Evolutionary conservation across 1,140 invertebrate species (phyloP).

Genomic region (Trialeurodes vaporariorum): DNA sequence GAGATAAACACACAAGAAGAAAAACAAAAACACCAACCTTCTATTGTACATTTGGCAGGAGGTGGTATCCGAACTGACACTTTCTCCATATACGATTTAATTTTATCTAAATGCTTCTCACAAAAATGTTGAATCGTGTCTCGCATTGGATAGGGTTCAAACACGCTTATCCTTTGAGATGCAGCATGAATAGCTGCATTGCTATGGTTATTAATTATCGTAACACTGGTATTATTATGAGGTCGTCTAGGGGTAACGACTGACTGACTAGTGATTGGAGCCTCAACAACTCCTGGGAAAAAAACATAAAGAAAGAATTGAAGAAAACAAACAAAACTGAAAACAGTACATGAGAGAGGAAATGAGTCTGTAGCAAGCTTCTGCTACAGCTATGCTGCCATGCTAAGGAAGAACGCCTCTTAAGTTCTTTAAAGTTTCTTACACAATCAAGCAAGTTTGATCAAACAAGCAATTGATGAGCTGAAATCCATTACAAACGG

Average conservation of each 20-base stretch:
- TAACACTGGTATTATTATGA: constrained; percentile 55
- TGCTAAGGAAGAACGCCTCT: too few species aligned
- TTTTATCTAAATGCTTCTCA: constrained; percentile 84
- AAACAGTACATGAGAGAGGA: too few species aligned
- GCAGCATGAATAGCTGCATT: constrained; percentile 14
- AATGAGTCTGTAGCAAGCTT: too few species aligned
- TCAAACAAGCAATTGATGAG: too few species aligned
- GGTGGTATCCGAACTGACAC: constrained; percentile 72
- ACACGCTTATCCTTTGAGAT: constrained; percentile 62
- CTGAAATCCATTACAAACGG: too few species aligned
- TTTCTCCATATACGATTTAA: constrained; percentile 80
- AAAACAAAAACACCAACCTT: constrained; percentile 45
- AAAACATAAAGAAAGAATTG: too few species aligned
- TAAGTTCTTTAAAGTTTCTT: too few species aligned
- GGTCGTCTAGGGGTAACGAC: constrained; percentile 45
- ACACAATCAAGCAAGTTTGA: too few species aligned
- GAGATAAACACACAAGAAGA: too few species aligned
- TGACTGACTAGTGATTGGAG: constrained; percentile 23
- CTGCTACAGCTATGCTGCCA: too few species aligned
- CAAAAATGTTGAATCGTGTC: constrained; percentile 89
- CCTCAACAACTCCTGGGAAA: background rate
- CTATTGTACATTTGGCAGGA: constrained; percentile 79
- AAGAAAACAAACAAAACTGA: too few species aligned
- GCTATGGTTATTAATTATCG: constrained; percentile 42
- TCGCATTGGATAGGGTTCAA: constrained; percentile 74